These are phyloP conservation scores for Electrophaes corylata DNA, from an alignment of 2,888 invertebrate species.

Conservation along the genomic window DNA sequence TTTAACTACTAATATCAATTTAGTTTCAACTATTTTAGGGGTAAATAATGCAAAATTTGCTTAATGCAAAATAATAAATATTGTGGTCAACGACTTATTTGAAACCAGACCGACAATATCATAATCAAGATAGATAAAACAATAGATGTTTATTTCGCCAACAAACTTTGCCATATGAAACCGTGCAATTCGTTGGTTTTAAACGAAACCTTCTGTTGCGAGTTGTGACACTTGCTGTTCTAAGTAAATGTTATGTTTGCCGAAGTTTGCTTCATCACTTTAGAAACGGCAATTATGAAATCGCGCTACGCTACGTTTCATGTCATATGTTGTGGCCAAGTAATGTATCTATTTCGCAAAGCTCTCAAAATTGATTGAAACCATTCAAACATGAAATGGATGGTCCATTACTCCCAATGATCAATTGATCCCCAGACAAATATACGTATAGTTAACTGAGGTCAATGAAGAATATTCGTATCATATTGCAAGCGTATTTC, in stretches of 20 bases:
- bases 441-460: slow-evolving; percentile 36
- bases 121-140: not conserved
- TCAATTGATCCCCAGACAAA: slow-evolving; percentile 14
- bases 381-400: slow-evolving; percentile 14
- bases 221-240: slow-evolving; percentile 48
- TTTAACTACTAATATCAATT: slow-evolving; percentile 37
- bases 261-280: slow-evolving; percentile 48
- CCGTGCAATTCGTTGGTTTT: slow-evolving; percentile 49
- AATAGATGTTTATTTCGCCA: slow-evolving; percentile 41
- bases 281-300: slow-evolving; percentile 33
- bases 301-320: slow-evolving; percentile 33
- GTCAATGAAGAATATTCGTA: slow-evolving; percentile 41
- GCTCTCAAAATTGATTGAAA: slow-evolving; percentile 22
- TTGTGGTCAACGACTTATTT: not conserved
- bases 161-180: slow-evolving; percentile 45
- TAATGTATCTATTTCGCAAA: slow-evolving; percentile 16
- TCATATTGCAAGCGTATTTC: slow-evolving; percentile 35
- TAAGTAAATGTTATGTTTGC: slow-evolving; percentile 26
- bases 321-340: slow-evolving; percentile 20
- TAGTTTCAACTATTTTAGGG: slow-evolving; percentile 29
- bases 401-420: slow-evolving; percentile 12
- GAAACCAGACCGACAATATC: not conserved
- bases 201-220: slow-evolving; percentile 46
- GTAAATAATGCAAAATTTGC: no score
- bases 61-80: slow-evolving; percentile 1